phyloP scores from a whole-genome alignment of 1,140 invertebrate species.

The Hypothenemus hampei region DNA sequence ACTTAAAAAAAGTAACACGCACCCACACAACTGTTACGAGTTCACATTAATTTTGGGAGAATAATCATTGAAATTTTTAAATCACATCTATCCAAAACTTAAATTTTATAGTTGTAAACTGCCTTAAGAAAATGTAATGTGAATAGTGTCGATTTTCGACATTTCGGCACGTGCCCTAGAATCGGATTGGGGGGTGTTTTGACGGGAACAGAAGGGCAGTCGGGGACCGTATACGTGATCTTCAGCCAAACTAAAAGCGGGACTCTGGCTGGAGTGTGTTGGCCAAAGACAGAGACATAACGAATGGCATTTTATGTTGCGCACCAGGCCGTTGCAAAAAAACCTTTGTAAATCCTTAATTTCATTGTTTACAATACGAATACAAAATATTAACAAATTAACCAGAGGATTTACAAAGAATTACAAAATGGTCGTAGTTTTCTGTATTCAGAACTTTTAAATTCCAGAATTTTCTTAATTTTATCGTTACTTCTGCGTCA shows the following conservation, averaged over 20 bases:
- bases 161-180: constrained; percentile 20
- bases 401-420: too few species aligned
- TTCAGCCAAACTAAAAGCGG: constrained; percentile 15
- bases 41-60: background rate
- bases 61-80: constrained; percentile 4
- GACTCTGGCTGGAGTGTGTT: constrained; percentile 16
- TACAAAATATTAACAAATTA: too few species aligned
- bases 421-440: too few species aligned
- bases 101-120: too few species aligned
- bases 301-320: constrained; percentile 16
- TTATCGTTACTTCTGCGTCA: too few species aligned
- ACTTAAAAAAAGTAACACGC: background rate
- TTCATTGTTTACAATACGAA: too few species aligned
- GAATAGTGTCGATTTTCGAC: constrained; percentile 20
- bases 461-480: too few species aligned
- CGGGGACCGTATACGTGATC: constrained; percentile 15
- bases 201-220: constrained; percentile 17
- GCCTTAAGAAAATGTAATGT: too few species aligned
- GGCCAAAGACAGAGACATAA: constrained; percentile 24
- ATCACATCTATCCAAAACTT: background rate
- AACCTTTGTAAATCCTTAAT: too few species aligned
- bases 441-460: too few species aligned
- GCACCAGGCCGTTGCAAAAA: constrained; percentile 11
- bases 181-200: constrained; percentile 15
- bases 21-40: background rate